phyloP scores from a whole-genome alignment of 2,113 vertebrate genomes.

The Macquaria australasica region DNA sequence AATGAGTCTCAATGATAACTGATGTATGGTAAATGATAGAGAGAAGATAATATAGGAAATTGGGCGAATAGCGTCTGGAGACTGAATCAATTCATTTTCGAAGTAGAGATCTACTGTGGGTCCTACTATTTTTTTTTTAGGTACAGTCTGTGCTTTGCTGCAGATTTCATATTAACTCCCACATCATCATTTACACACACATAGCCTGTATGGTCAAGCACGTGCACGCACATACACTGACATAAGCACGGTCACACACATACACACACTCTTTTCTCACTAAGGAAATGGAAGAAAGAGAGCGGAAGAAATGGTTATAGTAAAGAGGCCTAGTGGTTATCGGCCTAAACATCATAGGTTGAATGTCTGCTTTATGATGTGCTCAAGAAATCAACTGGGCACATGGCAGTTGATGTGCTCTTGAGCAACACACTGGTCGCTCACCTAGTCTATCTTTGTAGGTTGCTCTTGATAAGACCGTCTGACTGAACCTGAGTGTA shows the following conservation, averaged over 20 bases:
- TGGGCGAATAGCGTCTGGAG: slow-evolving; percentile 78
- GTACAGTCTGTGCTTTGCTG: slow-evolving; percentile 72
- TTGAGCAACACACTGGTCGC: slow-evolving; percentile 55
- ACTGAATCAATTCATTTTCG: slow-evolving; percentile 83
- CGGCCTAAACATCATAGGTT: slow-evolving; percentile 27
- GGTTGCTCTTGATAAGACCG: slow-evolving; percentile 47
- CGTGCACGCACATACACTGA: not conserved
- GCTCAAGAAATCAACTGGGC: slow-evolving; percentile 23
- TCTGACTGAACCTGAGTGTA: slow-evolving; percentile 57
- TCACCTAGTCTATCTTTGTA: slow-evolving; percentile 33
- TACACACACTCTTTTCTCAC: not conserved
- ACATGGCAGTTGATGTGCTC: slow-evolving; percentile 53
- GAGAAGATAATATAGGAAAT: slow-evolving; percentile 79
- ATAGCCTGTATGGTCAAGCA: slow-evolving; percentile 27
- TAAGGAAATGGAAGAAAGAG: slow-evolving; percentile 44
- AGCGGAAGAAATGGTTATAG: slow-evolving; percentile 5
- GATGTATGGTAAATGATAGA: slow-evolving; percentile 80
- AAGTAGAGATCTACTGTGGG: slow-evolving; percentile 69
- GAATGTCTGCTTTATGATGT: slow-evolving; percentile 34
- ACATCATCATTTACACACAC: slow-evolving; percentile 62
- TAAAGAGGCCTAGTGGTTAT: slow-evolving; percentile 36
- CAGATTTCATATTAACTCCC: slow-evolving; percentile 77
- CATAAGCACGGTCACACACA: not conserved
- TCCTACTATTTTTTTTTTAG: slow-evolving; percentile 60
- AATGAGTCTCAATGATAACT: slow-evolving; percentile 82